phyloP scores from a whole-genome alignment of 2,888 invertebrate species.

The Lampropteryx suffumata region DNA sequence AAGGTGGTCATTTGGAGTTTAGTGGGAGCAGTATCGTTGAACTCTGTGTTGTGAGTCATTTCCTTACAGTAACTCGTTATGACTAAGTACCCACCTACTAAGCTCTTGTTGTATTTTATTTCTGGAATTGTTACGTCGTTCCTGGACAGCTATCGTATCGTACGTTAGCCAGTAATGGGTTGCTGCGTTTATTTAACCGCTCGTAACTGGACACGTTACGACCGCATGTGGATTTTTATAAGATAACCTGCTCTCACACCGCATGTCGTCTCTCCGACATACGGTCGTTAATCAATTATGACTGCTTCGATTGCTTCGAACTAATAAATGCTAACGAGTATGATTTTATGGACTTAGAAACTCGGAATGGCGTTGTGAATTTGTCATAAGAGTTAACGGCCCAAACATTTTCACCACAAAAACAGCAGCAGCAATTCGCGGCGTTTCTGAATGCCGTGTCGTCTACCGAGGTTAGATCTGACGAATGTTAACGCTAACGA shows the following conservation, averaged over 20 bases:
- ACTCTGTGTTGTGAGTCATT: constrained; percentile 34
- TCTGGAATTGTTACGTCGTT: constrained; percentile 59
- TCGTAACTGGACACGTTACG: constrained; percentile 72
- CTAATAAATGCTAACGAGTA: constrained; percentile 19
- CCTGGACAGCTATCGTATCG: constrained; percentile 56
- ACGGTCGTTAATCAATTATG: constrained; percentile 48
- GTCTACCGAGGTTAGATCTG: constrained; percentile 37
- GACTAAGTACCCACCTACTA: too few relatives aligned
- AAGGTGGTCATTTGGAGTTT: constrained; percentile 44
- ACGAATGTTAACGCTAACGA: constrained; percentile 47
- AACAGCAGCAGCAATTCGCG: constrained; percentile 16
- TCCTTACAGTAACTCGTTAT: constrained; percentile 41
- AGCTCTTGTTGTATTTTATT: constrained; percentile 66
- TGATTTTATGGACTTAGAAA: constrained; percentile 6
- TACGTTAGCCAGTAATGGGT: constrained; percentile 63
- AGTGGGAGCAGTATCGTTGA: constrained; percentile 21
- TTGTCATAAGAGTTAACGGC: neutral
- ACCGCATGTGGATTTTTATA: constrained; percentile 69
- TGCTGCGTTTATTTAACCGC: constrained; percentile 77
- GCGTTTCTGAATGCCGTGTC: constrained; percentile 24
- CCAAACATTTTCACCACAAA: constrained; percentile 5
- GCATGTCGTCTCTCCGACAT: constrained; percentile 48
- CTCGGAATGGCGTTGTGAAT: neutral
- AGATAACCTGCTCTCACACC: constrained; percentile 54
- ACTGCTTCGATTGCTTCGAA: constrained; percentile 42